Evolutionary conservation across 2,113 vertebrate species (phyloP).

Genomic region (Oostethus manadensis): DNA sequence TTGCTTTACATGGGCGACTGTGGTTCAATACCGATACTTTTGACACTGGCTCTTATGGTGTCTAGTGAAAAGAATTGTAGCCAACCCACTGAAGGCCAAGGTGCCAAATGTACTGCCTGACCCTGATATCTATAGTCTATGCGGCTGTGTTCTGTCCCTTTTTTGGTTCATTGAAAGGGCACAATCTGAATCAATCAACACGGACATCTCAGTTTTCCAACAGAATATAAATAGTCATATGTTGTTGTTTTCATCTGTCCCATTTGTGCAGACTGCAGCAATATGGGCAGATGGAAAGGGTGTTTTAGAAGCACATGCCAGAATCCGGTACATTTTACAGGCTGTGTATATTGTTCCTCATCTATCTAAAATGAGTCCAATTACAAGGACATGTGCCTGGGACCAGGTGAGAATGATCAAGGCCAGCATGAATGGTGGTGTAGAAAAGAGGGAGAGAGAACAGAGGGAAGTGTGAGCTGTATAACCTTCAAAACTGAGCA

Average conservation of each 20-base stretch:
- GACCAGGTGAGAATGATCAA: conserved; percentile 31
- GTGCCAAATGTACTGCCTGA: too few species aligned
- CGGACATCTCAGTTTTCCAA: background rate
- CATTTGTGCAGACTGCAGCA: conserved; percentile 11
- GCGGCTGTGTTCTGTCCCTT: background rate
- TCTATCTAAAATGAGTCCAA: conserved; percentile 21
- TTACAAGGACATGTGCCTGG: conserved; percentile 29
- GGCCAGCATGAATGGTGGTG: conserved; percentile 17
- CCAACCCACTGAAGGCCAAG: too few species aligned
- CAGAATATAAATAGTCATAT: background rate
- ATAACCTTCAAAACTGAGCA: conserved; percentile 27
- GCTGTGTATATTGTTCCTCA: conserved; percentile 29
- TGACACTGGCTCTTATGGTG: too few species aligned
- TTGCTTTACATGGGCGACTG: too few species aligned
- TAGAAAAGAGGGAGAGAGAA: conserved; percentile 25
- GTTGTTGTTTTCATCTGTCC: conserved; percentile 1
- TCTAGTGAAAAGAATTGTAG: too few species aligned
- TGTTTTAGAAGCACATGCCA: conserved; percentile 32
- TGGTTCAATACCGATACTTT: too few species aligned
- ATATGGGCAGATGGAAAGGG: conserved; percentile 16
- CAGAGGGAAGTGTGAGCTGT: conserved; percentile 1
- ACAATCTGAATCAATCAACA: background rate
- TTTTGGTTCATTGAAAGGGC: background rate
- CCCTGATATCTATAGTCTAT: conserved; percentile 11
- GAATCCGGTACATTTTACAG: conserved; percentile 22